Percentiles rank a stretch among this genome's conserved stretches.
Evolutionary conservation across 2,797 vertebrate genomes (phyloP).

Genomic region (Xiphophorus birchmanni): DNA sequence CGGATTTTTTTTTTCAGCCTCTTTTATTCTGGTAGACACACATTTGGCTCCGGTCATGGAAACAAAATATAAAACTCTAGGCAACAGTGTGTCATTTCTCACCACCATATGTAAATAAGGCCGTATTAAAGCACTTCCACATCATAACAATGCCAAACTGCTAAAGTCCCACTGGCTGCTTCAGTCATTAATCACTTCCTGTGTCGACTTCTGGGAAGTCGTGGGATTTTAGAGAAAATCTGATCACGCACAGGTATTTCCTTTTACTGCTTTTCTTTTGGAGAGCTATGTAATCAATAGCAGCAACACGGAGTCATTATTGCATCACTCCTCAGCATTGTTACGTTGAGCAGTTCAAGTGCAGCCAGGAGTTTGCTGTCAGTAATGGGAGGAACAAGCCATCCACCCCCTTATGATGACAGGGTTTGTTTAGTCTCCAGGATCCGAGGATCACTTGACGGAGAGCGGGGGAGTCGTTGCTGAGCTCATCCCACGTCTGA

Average conservation of each 20-base stretch:
- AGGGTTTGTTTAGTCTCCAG: constrained; percentile 74
- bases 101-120: constrained; percentile 75
- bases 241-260: constrained; percentile 46
- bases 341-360: constrained; percentile 63
- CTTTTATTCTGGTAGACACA: constrained; percentile 65
- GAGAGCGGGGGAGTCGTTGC: constrained; percentile 66
- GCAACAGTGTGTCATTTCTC: constrained; percentile 67
- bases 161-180: constrained; percentile 56
- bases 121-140: constrained; percentile 68
- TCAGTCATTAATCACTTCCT: constrained; percentile 79
- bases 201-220: constrained; percentile 73
- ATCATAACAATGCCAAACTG: constrained; percentile 61
- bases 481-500: constrained; percentile 55
- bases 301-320: constrained; percentile 65
- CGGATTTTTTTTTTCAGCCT: constrained; percentile 32
- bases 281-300: constrained; percentile 53
- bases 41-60: constrained; percentile 52
- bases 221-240: constrained; percentile 44
- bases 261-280: constrained; percentile 29
- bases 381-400: constrained; percentile 69
- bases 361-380: constrained; percentile 53
- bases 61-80: constrained; percentile 70
- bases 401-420: constrained; percentile 60
- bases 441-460: constrained; percentile 51
- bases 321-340: constrained; percentile 72